phyloP scores from a whole-genome alignment of 2,113 vertebrate species.

The Saccopteryx bilineata region DNA sequence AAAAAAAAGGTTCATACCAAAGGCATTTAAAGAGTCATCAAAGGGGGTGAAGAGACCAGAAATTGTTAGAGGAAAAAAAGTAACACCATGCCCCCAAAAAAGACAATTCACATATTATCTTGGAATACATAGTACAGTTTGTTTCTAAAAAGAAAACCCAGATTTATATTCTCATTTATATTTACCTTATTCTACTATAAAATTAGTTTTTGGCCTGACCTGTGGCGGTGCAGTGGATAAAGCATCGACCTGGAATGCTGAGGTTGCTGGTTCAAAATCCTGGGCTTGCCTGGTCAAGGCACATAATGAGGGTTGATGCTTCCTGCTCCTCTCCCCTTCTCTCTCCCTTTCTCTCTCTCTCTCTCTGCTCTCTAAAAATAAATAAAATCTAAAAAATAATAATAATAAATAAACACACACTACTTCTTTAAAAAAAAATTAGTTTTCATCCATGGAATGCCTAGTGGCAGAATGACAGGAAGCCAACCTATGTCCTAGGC shows the following conservation, averaged over 20 bases:
- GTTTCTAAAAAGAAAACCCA: not conserved
- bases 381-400: no score
- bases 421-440: not conserved
- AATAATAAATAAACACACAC: no score
- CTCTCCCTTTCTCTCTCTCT: no score
- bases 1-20: not conserved
- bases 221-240: no score
- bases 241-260: no score
- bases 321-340: no score
- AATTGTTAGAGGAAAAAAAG: constrained; percentile 36
- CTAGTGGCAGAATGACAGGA: not conserved
- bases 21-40: not conserved
- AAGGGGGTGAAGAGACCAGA: not conserved
- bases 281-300: no score
- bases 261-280: no score
- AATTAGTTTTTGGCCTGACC: not conserved
- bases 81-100: not conserved
- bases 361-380: no score
- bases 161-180: constrained; percentile 31
- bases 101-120: not conserved
- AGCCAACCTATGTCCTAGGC: not conserved
- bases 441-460: constrained; percentile 1
- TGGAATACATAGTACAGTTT: not conserved
- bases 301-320: no score
- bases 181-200: constrained; percentile 9